These are phyloP conservation scores for Polypterus senegalus DNA, from an alignment of 2,113 vertebrate species.

Conservation along the genomic window DNA sequence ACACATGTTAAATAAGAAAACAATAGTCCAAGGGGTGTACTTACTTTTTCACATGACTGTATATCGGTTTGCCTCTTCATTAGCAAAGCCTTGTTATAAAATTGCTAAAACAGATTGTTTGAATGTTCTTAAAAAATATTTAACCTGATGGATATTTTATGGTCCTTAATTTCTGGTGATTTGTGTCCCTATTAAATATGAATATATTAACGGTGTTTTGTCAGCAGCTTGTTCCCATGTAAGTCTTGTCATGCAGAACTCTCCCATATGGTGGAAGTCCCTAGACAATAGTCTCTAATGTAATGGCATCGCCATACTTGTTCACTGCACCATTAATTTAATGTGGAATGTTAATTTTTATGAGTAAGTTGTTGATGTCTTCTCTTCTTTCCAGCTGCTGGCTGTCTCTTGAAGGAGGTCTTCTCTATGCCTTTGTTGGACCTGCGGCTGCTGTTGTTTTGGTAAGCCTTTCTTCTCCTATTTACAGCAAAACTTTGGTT, in stretches of 20 bases:
- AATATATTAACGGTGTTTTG: conserved; percentile 47
- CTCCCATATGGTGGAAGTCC: conserved; percentile 29
- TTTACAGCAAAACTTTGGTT: too few species aligned
- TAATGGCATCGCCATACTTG: conserved; percentile 24
- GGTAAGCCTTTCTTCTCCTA: conserved; percentile 50
- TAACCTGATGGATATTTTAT: neutral
- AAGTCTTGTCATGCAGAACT: conserved; percentile 32
- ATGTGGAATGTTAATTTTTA: conserved; percentile 54
- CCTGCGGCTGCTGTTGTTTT: conserved; percentile 94
- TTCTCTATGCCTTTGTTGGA: conserved; percentile 95
- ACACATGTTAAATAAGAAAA: too few species aligned
- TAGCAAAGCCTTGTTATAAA: too few species aligned
- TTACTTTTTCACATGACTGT: too few species aligned
- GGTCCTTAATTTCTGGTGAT: conserved; percentile 37
- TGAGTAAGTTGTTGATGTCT: conserved; percentile 49
- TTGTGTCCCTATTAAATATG: conserved; percentile 40
- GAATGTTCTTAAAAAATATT: too few species aligned
- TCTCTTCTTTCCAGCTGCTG: conserved; percentile 74
- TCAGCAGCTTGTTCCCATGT: conserved; percentile 34
- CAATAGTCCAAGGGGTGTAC: too few species aligned
- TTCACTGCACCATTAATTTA: conserved; percentile 35
- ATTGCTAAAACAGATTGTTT: too few species aligned
- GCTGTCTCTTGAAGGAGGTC: conserved; percentile 95
- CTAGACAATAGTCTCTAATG: conserved; percentile 29
- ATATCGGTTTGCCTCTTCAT: too few species aligned